Evolutionary conservation across 1,140 invertebrate species (phyloP).

Genomic region (Triops longicaudatus): DNA sequence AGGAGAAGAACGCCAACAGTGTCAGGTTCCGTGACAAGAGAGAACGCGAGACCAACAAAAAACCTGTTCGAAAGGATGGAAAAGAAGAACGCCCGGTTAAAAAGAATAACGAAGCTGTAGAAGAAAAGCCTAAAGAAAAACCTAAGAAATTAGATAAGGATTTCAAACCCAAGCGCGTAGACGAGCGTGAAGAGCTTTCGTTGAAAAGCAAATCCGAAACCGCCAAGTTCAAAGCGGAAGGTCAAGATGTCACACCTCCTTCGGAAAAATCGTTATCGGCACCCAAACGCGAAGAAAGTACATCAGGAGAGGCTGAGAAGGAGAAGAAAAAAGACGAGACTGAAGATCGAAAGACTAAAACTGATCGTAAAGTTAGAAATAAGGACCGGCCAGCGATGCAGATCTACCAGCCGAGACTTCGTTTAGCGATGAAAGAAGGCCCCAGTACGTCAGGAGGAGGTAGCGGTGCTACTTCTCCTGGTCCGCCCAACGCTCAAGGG

Average conservation of each 20-base stretch:
- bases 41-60: slow-evolving; percentile 18
- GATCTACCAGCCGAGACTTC: slow-evolving; percentile 52
- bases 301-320: slow-evolving; percentile 31
- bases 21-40: slow-evolving; percentile 20
- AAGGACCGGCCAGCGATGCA: slow-evolving; percentile 62
- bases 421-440: background rate
- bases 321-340: slow-evolving; percentile 30
- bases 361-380: slow-evolving; percentile 46
- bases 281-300: slow-evolving; percentile 30
- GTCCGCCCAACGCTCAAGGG: background rate
- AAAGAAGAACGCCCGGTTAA: slow-evolving; percentile 17
- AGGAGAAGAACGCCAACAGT: background rate
- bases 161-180: slow-evolving; percentile 11
- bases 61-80: slow-evolving; percentile 23
- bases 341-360: slow-evolving; percentile 22
- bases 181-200: slow-evolving; percentile 20
- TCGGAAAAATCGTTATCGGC: slow-evolving; percentile 23
- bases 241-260: slow-evolving; percentile 6
- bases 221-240: background rate
- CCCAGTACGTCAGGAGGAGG: background rate
- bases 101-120: slow-evolving; percentile 19
- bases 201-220: slow-evolving; percentile 9
- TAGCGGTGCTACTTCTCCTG: background rate
- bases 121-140: slow-evolving; percentile 27
- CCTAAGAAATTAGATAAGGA: background rate